Evolutionary conservation across 1,140 invertebrate genomes (phyloP), one percentile per base, ranked within the genome.

Genomic region (Aphelinus atriplicis): DNA sequence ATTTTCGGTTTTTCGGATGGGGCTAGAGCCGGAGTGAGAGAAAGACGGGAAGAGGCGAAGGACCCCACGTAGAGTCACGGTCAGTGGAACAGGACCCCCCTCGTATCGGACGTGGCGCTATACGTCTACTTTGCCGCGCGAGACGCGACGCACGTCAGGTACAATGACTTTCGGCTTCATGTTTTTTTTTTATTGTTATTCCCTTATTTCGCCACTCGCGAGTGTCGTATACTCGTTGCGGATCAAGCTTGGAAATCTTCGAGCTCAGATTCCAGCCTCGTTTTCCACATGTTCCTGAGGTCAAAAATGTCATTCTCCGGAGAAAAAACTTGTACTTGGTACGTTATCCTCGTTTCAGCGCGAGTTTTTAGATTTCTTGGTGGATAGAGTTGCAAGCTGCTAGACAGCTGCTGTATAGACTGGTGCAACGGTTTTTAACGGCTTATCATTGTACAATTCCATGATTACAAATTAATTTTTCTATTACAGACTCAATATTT

Each of bases 1-100:
- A 46, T 67, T 73, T 66, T 61, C 63, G 47, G 46, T 68, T 74
- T 68, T 68, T 55, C 57, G 4, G 4, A 53, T 6, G 64, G n/a
- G 76, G 55, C 58, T 64, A 73, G 66, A 69, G 73, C 74, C 55
- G 47, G 26, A 73, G 68, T 6, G 57, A 48, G 56, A 61, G 72
- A n/a, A 57, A 64, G 77, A 61, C 67, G 78, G 71, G 66, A 75
- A 78, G 79, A 75, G 68, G 71, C 61, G 71, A 64, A 60, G 76
- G 84, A 84, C 84, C 84, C 83, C 84, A 84, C 85, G 80, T 82
- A 68, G 83, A 80, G 85, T 79, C 78, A 75, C 78, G 84, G 83
- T 86, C 85, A 84, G 80, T 80, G 71, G 80, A 81, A 80, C 81
- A 80, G 76, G 58, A 67, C 69, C 80, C 70, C 79, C 73, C 80